Percentiles rank a stretch among this genome's conserved stretches.
phyloP scores from a whole-genome alignment of 2,888 invertebrate genomes.

The Euspilapteryx auroguttella region DNA sequence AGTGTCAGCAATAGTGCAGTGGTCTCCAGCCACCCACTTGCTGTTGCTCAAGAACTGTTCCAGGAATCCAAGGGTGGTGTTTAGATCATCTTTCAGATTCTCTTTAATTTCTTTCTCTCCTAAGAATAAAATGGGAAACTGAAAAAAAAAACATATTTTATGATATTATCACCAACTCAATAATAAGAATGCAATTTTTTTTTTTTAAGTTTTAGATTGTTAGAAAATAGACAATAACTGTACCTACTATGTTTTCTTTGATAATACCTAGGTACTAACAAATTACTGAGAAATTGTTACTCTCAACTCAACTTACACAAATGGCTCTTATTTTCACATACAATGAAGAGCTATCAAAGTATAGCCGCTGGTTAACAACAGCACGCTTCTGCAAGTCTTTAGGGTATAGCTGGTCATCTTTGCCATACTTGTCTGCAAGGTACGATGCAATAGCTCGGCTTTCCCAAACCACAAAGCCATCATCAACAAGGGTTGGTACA shows the following conservation, averaged over 20 bases:
- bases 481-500: slow-evolving; percentile 69
- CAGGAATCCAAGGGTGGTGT: slow-evolving; percentile 61
- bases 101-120: slow-evolving; percentile 59
- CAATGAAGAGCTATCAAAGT: slow-evolving; percentile 64
- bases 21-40: slow-evolving; percentile 64
- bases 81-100: slow-evolving; percentile 53
- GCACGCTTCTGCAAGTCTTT: slow-evolving; percentile 59
- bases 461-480: slow-evolving; percentile 69
- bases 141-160: slow-evolving; percentile 12
- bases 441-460: slow-evolving; percentile 68
- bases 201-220: no score
- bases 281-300: neutral
- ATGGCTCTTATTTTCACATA: slow-evolving; percentile 66
- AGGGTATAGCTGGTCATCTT: slow-evolving; percentile 64
- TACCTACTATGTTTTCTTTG: no score
- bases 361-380: slow-evolving; percentile 62
- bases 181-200: no score
- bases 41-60: slow-evolving; percentile 59
- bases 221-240: neutral
- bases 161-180: no score
- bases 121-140: slow-evolving; percentile 64
- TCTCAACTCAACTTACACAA: slow-evolving; percentile 46
- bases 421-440: slow-evolving; percentile 63
- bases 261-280: neutral
- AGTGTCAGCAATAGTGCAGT: slow-evolving; percentile 67